Percentiles rank a stretch among this genome's conserved stretches.
These are phyloP conservation scores for Semotilus atromaculatus DNA, from an alignment of 2,797 vertebrate genomes.

Conservation along the genomic window DNA sequence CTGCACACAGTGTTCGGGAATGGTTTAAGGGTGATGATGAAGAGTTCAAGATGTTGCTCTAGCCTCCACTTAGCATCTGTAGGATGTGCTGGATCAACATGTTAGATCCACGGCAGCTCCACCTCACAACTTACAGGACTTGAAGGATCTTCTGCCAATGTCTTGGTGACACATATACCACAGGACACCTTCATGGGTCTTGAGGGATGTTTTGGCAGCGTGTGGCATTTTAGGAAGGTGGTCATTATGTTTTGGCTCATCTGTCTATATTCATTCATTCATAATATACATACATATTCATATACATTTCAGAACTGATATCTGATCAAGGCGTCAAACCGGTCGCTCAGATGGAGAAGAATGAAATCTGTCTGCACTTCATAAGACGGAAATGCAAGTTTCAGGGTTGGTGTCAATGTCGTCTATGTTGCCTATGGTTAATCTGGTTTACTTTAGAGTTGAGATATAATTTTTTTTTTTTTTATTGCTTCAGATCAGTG, in stretches of 20 bases:
- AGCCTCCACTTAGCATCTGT: not conserved
- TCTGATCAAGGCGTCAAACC: constrained; percentile 31
- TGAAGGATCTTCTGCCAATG: not conserved
- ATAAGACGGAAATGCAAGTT: constrained; percentile 84
- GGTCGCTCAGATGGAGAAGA: constrained; percentile 44
- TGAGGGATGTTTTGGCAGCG: too few relatives aligned
- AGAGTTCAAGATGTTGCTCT: not conserved
- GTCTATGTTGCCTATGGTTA: not conserved
- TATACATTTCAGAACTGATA: constrained; percentile 55
- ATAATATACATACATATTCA: not conserved
- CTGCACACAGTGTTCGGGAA: too few relatives aligned
- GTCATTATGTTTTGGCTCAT: not conserved
- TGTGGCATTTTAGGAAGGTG: not conserved
- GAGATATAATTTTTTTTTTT: not conserved
- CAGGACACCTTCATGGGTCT: not conserved
- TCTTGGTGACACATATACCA: not conserved
- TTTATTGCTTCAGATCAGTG: constrained; percentile 78
- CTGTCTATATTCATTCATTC: not conserved
- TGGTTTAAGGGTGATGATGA: not conserved
- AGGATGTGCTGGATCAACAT: too few relatives aligned
- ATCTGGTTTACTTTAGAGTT: not conserved
- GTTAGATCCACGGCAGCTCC: not conserved
- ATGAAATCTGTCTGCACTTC: constrained; percentile 87
- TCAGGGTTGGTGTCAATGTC: constrained; percentile 75
- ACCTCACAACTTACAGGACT: not conserved